Base-by-base conservation (phyloP, 64 coral and sea anemone genomes). In the Anthopleura sola region DNA sequence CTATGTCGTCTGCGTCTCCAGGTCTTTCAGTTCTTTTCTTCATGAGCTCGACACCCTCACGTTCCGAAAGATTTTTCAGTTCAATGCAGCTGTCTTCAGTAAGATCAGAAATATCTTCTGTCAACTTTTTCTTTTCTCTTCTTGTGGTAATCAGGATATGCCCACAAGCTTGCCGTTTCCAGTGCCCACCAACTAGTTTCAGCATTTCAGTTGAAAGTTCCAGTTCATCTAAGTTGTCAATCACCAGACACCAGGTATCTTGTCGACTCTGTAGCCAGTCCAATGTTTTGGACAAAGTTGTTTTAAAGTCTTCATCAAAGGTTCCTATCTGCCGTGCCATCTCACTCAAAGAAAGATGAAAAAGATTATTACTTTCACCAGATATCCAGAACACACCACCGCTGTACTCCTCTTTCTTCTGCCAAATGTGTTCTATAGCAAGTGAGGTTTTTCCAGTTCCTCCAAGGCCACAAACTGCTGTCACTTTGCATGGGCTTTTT, bases 401-500 rank as follows among this genome's bases (percentile, higher is more conserved):
- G 20, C 40, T 75, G 85, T 86, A 86, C 20, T 44, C 16, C 10
- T 60, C 66, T 53, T 77, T 75, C 2, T 74, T 46, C 31, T 55
- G 39, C 85, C 85, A 86, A 20, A 86, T 51, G 49, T 86, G 85
- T 77, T 86, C 85, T 51, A 86, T 23, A 37, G 85, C 85, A 75
- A 86, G 60, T 44, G 85, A 86, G 3, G 85, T 86, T 40, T 86
- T 86, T 36, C 85, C 85, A 76, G 64, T 75, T 69, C 85, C 85
- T 19, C 85, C 85, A 76, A 86, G 85, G 15, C 85, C 85, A 75
- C 37, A 44, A 76, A 86, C 69, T 7, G 48, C 62, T 37, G 83
- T 60, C 16, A 85, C 10, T 21, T 18, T 85, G 36, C 83, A 85
- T 29, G 83, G 13, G 13, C 32, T 24, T 31, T 32, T 32, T 3